phyloP scores from a whole-genome alignment of 30 jellyfish, hydroid and myxozoan species.

The Aurelia sp. region DNA sequence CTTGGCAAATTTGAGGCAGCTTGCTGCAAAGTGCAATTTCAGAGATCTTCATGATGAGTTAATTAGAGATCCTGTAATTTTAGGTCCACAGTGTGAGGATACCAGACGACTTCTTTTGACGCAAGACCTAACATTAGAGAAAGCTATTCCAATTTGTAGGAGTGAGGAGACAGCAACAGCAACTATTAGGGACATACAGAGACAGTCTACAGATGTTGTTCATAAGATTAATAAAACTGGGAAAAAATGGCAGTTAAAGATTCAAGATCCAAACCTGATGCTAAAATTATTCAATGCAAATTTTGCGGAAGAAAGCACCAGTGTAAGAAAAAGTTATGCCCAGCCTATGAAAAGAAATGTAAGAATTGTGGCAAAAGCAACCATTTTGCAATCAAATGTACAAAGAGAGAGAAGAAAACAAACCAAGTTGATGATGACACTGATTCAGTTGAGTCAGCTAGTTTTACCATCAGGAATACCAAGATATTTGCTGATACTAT shows the following conservation, averaged over 20 bases:
- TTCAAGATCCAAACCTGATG: slow-evolving; percentile 43
- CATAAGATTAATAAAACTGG: slow-evolving; percentile 42
- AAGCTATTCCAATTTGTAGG: slow-evolving; percentile 48
- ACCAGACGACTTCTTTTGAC: no score
- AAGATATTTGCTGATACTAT: slow-evolving; percentile 6
- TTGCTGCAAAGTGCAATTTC: slow-evolving; percentile 45
- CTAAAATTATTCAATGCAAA: slow-evolving; percentile 40
- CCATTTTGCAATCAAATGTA: no score
- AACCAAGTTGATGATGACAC: no score
- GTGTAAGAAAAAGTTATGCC: not conserved
- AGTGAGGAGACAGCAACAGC: slow-evolving; percentile 58
- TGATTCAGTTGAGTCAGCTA: no score
- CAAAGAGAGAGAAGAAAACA: no score
- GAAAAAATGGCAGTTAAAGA: slow-evolving; percentile 43
- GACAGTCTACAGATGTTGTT: slow-evolving; percentile 61
- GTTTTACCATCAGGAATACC: no score
- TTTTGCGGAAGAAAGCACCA: slow-evolving; percentile 57
- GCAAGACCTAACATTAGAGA: slow-evolving; percentile 35
- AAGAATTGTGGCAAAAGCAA: slow-evolving; percentile 30
- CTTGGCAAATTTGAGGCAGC: slow-evolving; percentile 32
- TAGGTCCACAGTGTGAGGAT: slow-evolving; percentile 44
- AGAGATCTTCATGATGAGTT: slow-evolving; percentile 40
- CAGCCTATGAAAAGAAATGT: slow-evolving; percentile 60
- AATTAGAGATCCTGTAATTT: slow-evolving; percentile 26
- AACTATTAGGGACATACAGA: slow-evolving; percentile 50